A percentile compares a stretch with the other conserved stretches of the same genome.
Conservation (phyloP, 2,113 vertebrate species). For the Sander lucioperca region DNA sequence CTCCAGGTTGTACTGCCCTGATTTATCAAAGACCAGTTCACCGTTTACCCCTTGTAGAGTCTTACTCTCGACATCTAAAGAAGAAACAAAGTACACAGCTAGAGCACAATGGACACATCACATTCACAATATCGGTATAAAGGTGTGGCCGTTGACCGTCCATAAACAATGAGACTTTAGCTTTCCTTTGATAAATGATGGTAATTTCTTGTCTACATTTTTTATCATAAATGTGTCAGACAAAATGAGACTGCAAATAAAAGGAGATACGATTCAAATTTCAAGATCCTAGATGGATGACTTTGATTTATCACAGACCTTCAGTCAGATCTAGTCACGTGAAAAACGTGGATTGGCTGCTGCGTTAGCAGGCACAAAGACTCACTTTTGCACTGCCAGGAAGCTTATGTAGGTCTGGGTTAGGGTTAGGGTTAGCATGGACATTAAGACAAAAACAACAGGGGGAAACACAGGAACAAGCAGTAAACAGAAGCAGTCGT, state of each 20-base stretch:
- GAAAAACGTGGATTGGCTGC: slow-evolving; percentile 9
- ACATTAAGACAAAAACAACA: slow-evolving; percentile 68
- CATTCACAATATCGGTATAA: background rate
- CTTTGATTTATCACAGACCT: slow-evolving; percentile 15
- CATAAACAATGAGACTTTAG: no score
- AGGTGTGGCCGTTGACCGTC: background rate
- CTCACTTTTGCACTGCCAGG: slow-evolving; percentile 10
- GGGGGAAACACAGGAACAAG: slow-evolving; percentile 37
- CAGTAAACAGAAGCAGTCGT: slow-evolving; percentile 43
- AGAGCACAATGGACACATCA: background rate
- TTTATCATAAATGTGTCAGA: background rate
- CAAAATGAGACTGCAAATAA: background rate
- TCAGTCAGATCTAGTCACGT: slow-evolving; percentile 13
- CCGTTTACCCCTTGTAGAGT: slow-evolving; percentile 91
- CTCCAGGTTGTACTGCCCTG: slow-evolving; percentile 89
- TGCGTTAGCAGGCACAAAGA: slow-evolving; percentile 29
- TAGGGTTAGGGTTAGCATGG: background rate
- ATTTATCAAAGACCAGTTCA: slow-evolving; percentile 87
- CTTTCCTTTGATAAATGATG: background rate
- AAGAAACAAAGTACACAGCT: slow-evolving; percentile 38
- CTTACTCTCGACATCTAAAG: slow-evolving; percentile 93
- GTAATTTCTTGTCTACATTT: background rate
- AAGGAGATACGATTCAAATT: slow-evolving; percentile 8
- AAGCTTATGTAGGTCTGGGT: slow-evolving; percentile 6
- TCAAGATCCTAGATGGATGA: background rate